Percentiles rank a stretch among this genome's conserved stretches.
phyloP scores from a whole-genome alignment of 2,888 invertebrate species.

The Hydriomena furcata region DNA sequence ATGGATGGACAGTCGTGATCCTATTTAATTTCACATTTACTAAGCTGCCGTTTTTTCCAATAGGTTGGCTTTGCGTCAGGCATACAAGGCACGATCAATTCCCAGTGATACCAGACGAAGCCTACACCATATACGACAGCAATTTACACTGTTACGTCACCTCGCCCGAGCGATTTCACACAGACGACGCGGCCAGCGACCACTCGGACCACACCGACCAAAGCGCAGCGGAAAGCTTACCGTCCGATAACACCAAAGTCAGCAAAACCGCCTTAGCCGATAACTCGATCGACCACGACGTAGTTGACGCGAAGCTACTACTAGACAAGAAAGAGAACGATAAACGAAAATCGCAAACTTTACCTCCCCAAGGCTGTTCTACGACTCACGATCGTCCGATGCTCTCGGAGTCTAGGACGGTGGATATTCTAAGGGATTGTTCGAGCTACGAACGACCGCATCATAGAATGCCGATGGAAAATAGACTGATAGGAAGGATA shows the following conservation, averaged over 20 bases:
- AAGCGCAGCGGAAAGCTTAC: constrained; percentile 70
- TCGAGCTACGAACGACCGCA: constrained; percentile 63
- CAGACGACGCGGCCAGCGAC: constrained; percentile 68
- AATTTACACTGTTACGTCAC: constrained; percentile 58
- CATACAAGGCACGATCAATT: constrained; percentile 90
- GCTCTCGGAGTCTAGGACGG: constrained; percentile 88
- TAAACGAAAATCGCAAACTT: constrained; percentile 79
- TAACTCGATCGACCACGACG: constrained; percentile 56
- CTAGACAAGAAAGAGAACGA: constrained; percentile 56
- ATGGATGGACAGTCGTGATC: too few relatives aligned
- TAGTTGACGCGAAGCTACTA: constrained; percentile 55
- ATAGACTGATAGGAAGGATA: constrained; percentile 63
- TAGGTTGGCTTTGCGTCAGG: constrained; percentile 90
- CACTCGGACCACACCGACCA: constrained; percentile 78
- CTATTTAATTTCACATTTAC: too few relatives aligned
- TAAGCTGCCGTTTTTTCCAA: background rate
- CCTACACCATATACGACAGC: constrained; percentile 76
- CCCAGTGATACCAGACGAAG: constrained; percentile 88
- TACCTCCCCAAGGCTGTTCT: constrained; percentile 80
- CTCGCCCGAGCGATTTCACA: constrained; percentile 63
- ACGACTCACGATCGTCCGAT: constrained; percentile 85
- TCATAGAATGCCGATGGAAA: constrained; percentile 52
- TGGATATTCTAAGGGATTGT: constrained; percentile 81
- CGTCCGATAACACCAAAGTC: constrained; percentile 60
- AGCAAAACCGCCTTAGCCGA: constrained; percentile 51